Conservation (phyloP, 2,113 vertebrate genomes). For the Heteronetta atricapilla region DNA sequence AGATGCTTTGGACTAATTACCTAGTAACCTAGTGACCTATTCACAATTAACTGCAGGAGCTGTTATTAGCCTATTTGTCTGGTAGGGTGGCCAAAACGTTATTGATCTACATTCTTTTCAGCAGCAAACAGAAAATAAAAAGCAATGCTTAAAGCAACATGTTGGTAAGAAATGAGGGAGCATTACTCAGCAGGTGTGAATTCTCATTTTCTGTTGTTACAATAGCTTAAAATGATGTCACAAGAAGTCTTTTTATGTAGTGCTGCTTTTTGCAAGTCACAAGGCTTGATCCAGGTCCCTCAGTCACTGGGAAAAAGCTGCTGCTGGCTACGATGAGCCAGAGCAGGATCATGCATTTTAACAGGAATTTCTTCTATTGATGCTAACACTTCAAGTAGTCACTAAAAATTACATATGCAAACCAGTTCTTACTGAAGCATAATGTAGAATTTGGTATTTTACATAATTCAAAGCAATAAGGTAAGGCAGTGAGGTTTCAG, state of each 20-base stretch:
- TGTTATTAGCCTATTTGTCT: constrained; percentile 70
- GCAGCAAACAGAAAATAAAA: constrained; percentile 9
- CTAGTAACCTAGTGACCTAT: constrained; percentile 65
- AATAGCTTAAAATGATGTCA: not conserved
- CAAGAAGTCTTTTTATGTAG: not conserved
- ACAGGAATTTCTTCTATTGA: not conserved
- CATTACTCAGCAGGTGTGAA: not conserved
- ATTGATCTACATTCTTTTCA: constrained; percentile 8
- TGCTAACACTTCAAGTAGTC: not conserved
- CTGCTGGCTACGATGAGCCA: not conserved
- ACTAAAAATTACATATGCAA: not conserved
- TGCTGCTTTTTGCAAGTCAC: not conserved
- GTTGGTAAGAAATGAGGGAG: not conserved
- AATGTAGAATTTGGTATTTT: not conserved
- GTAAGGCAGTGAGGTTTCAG: not conserved
- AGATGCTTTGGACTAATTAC: constrained; percentile 60
- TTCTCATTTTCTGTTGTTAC: not conserved
- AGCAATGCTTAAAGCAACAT: not conserved
- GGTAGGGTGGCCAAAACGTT: constrained; percentile 14
- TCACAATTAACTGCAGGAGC: constrained; percentile 56
- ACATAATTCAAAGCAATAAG: not conserved
- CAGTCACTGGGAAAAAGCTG: not conserved
- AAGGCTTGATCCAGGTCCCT: not conserved
- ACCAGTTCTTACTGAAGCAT: not conserved
- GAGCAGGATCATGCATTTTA: not conserved